Evolutionary conservation across 2,797 vertebrate species (phyloP).

Genomic region (Sphenopsis melanotis): DNA sequence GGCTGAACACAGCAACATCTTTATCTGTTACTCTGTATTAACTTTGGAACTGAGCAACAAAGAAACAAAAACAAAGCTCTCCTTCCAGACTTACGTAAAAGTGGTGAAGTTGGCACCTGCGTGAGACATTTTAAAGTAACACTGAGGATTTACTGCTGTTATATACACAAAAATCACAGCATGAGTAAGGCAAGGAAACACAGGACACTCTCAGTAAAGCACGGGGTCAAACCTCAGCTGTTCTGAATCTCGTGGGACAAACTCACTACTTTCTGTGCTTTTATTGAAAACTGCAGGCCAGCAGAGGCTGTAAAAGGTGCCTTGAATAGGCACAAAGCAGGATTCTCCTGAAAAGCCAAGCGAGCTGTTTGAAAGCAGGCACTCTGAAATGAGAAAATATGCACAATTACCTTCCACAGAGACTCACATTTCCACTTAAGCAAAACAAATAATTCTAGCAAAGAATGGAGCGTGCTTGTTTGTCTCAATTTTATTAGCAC

Average conservation of each 20-base stretch:
- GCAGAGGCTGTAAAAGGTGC: neutral
- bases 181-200: neutral
- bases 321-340: neutral
- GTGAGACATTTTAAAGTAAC: neutral
- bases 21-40: neutral
- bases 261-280: neutral
- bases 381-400: neutral
- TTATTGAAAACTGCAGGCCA: neutral
- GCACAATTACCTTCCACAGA: accelerated
- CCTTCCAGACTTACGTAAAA: neutral
- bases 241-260: neutral
- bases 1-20: neutral
- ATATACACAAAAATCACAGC: neutral
- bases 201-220: neutral
- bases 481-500: neutral
- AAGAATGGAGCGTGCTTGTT: neutral
- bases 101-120: neutral
- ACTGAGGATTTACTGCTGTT: neutral
- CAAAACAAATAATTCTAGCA: neutral
- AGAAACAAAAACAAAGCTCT: neutral
- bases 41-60: neutral
- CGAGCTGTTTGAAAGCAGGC: neutral
- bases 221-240: neutral
- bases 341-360: neutral
- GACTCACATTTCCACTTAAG: neutral